A percentile compares a stretch with the other conserved stretches of the same genome.
Conservation (phyloP, 2,797 vertebrate genomes). For the Pseudochaenichthys georgianus region DNA sequence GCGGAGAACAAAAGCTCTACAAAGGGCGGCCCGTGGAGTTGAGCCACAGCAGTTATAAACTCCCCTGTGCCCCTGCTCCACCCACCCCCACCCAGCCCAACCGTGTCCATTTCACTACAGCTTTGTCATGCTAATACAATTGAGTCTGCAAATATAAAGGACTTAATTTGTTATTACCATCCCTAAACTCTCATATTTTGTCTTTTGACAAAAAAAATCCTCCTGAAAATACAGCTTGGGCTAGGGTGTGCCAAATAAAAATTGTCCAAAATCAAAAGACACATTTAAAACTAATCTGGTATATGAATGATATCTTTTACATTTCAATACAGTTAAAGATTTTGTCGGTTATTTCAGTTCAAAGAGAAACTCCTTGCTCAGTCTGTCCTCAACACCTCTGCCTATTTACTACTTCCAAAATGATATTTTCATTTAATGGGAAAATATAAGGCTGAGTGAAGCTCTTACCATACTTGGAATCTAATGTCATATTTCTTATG, state of each 20-base stretch:
- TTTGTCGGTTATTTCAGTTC: neutral
- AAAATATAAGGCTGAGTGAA: neutral
- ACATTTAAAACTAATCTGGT: neutral
- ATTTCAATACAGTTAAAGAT: neutral
- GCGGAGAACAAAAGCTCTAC: conserved; percentile 90
- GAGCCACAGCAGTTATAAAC: conserved; percentile 84
- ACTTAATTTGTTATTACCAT: conserved; percentile 96
- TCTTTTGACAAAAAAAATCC: conserved; percentile 73
- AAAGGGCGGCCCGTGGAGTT: conserved; percentile 88
- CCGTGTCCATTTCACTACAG: conserved; percentile 93
- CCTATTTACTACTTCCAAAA: neutral
- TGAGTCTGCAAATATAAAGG: conserved; percentile 96
- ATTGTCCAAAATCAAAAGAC: no score
- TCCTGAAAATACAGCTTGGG: conserved; percentile 78
- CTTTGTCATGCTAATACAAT: conserved; percentile 98
- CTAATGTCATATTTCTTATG: neutral
- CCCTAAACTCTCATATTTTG: conserved; percentile 80
- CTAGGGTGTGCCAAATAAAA: neutral
- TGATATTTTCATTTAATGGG: neutral
- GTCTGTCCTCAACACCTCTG: neutral
- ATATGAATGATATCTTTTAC: neutral
- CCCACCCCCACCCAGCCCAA: conserved; percentile 82
- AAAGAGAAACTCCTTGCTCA: neutral
- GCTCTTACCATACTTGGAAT: neutral
- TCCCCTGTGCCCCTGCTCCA: conserved; percentile 73